Conservation (phyloP, 2,888 invertebrate species). For the Ptilodon capucinus region DNA sequence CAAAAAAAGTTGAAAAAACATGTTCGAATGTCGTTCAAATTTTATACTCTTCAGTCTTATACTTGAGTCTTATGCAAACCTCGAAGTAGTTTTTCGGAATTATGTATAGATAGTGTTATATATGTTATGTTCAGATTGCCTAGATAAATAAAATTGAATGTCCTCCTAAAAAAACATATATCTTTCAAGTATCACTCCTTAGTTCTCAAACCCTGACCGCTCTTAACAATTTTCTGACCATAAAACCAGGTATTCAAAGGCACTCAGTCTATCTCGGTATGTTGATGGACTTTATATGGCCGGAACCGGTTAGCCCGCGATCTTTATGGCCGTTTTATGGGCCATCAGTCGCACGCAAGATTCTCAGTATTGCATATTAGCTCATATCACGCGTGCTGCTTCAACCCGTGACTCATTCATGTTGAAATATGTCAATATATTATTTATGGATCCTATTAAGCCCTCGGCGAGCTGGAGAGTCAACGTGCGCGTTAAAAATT, state of each 20-base stretch:
- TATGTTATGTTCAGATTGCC: too few species aligned
- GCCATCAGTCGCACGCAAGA: slow-evolving; percentile 30
- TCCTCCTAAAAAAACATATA: neutral
- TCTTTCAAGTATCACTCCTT: neutral
- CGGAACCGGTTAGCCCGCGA: slow-evolving; percentile 15
- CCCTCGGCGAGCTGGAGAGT: too few species aligned
- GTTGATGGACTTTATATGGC: slow-evolving; percentile 26
- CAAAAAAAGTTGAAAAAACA: too few species aligned
- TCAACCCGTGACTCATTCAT: slow-evolving; percentile 13
- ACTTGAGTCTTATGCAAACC: too few species aligned
- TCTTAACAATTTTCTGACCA: slow-evolving; percentile 1
- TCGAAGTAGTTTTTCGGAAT: too few species aligned
- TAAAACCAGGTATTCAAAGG: slow-evolving; percentile 20
- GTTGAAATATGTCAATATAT: slow-evolving; percentile 30
- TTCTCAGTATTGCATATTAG: slow-evolving; percentile 21
- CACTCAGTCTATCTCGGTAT: slow-evolving; percentile 11
- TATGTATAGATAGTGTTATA: too few species aligned
- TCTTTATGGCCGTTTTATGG: slow-evolving; percentile 34
- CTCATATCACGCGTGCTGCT: slow-evolving; percentile 11
- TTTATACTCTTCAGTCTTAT: too few species aligned
- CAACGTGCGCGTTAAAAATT: too few species aligned
- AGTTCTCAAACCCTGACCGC: neutral
- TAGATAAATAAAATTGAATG: too few species aligned
- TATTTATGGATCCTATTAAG: slow-evolving; percentile 25
- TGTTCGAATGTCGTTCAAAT: too few species aligned